Base-by-base conservation (phyloP, 2,888 invertebrate species). In the Lissocephala sabroskyi region DNA sequence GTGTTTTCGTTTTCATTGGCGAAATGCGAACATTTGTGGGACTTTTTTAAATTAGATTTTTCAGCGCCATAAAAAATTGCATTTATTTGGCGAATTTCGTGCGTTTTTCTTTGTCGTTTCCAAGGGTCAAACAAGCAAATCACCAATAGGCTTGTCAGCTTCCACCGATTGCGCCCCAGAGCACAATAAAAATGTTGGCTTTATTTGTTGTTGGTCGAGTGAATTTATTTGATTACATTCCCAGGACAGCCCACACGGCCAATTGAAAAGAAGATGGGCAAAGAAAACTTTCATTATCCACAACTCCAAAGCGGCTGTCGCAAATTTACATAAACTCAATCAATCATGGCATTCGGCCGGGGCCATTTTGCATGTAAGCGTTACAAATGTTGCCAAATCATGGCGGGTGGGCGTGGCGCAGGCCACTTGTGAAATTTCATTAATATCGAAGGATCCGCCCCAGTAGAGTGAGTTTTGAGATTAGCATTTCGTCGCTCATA, bases 311-410 rank as follows among this genome's bases (percentile, higher is more conserved):
- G 71, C 71, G 75, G 58, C 56, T 59, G 74, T 58, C 59, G 54
- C 36, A 50, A 73, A 73, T 73, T 73, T 76, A 73, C 73, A 73
- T 73, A 73, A 73, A 76, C 54, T 76, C 77, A 70, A 73, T 73
- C 73, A 73, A 73, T 73, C 73, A 73, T 59, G 68, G 65, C 57
- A 56, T 70, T 67, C 56, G 33, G 18, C n/a, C 33, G 16, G 29
- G 49, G 40, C 47, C 36, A 40, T 76, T 71, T 76, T 76, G 71
- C 71, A 71, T 71, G 76, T 41, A 41, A 45, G n/a, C 26, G 16
- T 35, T 13, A 35, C 14, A 45, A 19, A 39, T 26, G 30, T 40
- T 53, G 59, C 56, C 53, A 50, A 52, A 49, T 58, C 52, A 43
- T 55, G 47, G 17, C 16, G 45, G 10, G 16, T 39, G 14, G n/a